Base-by-base conservation (phyloP, 2,113 vertebrate species). In the Vulpes vulpes region DNA sequence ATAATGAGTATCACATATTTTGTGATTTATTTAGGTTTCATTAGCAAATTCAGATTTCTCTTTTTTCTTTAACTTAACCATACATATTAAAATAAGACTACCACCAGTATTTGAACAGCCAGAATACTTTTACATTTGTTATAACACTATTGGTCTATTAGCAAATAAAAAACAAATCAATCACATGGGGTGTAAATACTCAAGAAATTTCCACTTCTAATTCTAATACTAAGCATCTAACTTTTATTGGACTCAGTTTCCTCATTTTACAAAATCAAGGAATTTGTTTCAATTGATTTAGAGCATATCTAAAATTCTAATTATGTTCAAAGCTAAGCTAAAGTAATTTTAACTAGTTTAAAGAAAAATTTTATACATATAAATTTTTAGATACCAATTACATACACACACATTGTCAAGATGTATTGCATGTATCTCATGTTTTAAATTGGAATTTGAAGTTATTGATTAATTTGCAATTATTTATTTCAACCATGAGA, bases 401-500 rank as follows among this genome's bases (percentile, higher is more conserved):
- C 8, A 38, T 8, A 93, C 5, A 64, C n/a, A 90, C 17, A 32
- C 16, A 51, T 16, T 23, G 79, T 55, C 51, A 92, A 74, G 14
- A 35, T 74, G 5, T 11, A 64, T 57, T 86, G 91, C 38, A 9
- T 57, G 9, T 43, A 27, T 57, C 22, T 84, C 55, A 8, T 43
- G 1, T 87, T 87, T 84, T 92, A 92, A 64, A 83, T 27, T 84
- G 10, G 15, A 96, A 82, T 82, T 73, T 67, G 30, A 95, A 90
- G 22, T 57, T 83, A 87, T 49, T 88, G 27, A 90, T 35, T 87
- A 88, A 74, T 91, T 94, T 93, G 17, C 38, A 96, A 76, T 38
- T 62, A 51, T 62, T 82, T 94, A 86, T 88, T 97, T 88, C 27
- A 84, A 79, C 80, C 62, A 81, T 85, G n/a, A 89, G 49, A 64